Percentiles rank a stretch among this genome's conserved stretches.
Conservation (phyloP, 2,797 vertebrate species). For the Alca torda region DNA sequence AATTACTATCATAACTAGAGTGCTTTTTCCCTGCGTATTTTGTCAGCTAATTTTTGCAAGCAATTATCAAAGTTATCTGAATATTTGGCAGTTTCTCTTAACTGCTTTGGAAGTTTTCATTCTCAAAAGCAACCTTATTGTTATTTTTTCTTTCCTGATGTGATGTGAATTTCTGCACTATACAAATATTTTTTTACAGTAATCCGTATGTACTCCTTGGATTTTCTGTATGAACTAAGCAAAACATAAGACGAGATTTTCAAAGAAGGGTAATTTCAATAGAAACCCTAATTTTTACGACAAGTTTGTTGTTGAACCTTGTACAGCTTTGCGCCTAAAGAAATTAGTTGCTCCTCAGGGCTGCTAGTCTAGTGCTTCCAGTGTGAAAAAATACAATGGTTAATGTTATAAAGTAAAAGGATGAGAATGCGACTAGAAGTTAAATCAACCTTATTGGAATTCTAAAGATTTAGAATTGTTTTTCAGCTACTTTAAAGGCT, state of each 20-base stretch:
- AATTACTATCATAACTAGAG: slow-evolving; percentile 67
- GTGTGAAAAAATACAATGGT: not conserved
- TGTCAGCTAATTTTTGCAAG: slow-evolving; percentile 58
- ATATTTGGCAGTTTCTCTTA: not conserved
- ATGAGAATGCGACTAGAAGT: not conserved
- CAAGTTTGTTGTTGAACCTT: not conserved
- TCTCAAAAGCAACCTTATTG: not conserved
- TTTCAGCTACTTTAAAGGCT: slow-evolving; percentile 10
- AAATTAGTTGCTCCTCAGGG: not conserved
- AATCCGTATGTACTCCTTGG: not conserved
- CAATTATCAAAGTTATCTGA: slow-evolving; percentile 11
- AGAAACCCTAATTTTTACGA: not conserved
- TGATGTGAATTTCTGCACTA: not conserved
- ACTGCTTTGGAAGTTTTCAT: not conserved
- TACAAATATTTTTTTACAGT: not conserved
- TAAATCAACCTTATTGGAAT: slow-evolving; percentile 25
- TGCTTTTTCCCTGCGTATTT: slow-evolving; percentile 51
- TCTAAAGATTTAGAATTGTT: not conserved
- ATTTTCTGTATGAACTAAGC: not conserved
- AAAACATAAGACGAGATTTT: not conserved
- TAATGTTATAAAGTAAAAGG: not conserved
- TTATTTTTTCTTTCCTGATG: not conserved
- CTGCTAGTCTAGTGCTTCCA: not conserved
- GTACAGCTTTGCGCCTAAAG: not conserved
- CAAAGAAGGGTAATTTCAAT: not conserved